Conservation (phyloP, 2,888 invertebrate genomes). For the Sphaerolaimus hirsutus region DNA sequence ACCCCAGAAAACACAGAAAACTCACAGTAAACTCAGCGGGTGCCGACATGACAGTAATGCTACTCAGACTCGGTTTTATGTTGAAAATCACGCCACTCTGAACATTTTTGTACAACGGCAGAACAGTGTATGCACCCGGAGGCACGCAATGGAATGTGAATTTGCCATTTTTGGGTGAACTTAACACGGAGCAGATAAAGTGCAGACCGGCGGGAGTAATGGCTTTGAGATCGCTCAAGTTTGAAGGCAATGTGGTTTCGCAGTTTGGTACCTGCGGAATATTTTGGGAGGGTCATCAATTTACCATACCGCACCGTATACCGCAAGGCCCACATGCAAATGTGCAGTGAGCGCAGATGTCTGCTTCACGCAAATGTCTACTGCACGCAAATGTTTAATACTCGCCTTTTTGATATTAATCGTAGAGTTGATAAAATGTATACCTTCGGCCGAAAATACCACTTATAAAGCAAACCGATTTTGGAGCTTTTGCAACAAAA, state of each 20-base stretch:
- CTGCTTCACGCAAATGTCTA: too few species aligned
- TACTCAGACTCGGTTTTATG: slow-evolving; percentile 45
- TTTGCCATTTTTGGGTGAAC: slow-evolving; percentile 42
- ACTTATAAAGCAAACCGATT: too few species aligned
- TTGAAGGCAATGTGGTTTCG: background rate
- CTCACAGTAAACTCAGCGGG: slow-evolving; percentile 40
- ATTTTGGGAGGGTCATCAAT: too few species aligned
- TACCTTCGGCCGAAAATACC: too few species aligned
- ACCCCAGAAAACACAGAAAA: too few species aligned
- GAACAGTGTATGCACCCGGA: slow-evolving; percentile 51
- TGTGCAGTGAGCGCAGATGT: too few species aligned
- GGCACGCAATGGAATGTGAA: slow-evolving; percentile 55
- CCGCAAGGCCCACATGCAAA: too few species aligned
- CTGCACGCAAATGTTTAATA: too few species aligned
- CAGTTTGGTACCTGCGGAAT: background rate
- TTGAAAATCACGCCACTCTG: slow-evolving; percentile 47
- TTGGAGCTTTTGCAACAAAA: too few species aligned
- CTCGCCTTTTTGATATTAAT: too few species aligned
- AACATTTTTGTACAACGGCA: slow-evolving; percentile 21
- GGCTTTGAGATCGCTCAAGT: background rate
- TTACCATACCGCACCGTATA: too few species aligned
- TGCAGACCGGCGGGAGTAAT: background rate
- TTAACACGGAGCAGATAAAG: slow-evolving; percentile 44
- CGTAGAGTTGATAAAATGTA: too few species aligned
- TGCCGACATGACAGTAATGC: slow-evolving; percentile 45